These are phyloP conservation scores for Phalera bucephala DNA, from an alignment of 2,888 invertebrate species.

Conservation along the genomic window DNA sequence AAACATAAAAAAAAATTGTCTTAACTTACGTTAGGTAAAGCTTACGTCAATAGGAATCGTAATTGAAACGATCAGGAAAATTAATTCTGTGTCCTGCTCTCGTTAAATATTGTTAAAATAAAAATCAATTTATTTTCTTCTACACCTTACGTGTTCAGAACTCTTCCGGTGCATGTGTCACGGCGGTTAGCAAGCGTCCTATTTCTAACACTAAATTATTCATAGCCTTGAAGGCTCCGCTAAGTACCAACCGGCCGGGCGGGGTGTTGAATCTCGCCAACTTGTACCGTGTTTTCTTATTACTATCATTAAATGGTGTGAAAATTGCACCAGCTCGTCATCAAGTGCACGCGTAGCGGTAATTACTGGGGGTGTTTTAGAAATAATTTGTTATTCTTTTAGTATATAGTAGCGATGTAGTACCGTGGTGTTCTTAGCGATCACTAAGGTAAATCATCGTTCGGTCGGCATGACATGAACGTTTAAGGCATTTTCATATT, in stretches of 20 bases:
- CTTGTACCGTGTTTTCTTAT: slow-evolving; percentile 25
- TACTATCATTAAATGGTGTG: slow-evolving; percentile 19
- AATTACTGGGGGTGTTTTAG: not conserved
- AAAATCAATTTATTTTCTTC: too few relatives aligned
- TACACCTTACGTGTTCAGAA: slow-evolving; percentile 13
- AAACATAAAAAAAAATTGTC: too few relatives aligned
- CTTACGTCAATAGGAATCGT: too few relatives aligned
- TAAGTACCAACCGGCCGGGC: slow-evolving; percentile 44
- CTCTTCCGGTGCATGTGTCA: slow-evolving; percentile 31
- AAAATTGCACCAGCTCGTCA: slow-evolving; percentile 7
- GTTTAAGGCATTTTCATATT: too few relatives aligned
- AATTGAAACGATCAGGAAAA: too few relatives aligned
- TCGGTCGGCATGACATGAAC: too few relatives aligned
- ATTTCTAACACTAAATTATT: slow-evolving; percentile 71
- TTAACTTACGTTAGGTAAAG: too few relatives aligned
- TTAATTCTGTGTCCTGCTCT: too few relatives aligned
- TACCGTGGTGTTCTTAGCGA: too few relatives aligned
- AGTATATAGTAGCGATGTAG: too few relatives aligned
- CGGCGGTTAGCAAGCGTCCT: slow-evolving; percentile 47
- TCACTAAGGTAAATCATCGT: too few relatives aligned
- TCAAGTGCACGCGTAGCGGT: not conserved
- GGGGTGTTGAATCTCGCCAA: slow-evolving; percentile 33
- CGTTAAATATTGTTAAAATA: too few relatives aligned
- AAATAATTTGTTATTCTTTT: not conserved
- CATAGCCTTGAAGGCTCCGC: slow-evolving; percentile 57